Base-by-base conservation (phyloP, 1,140 invertebrate species). In the Holotrichia oblita region DNA sequence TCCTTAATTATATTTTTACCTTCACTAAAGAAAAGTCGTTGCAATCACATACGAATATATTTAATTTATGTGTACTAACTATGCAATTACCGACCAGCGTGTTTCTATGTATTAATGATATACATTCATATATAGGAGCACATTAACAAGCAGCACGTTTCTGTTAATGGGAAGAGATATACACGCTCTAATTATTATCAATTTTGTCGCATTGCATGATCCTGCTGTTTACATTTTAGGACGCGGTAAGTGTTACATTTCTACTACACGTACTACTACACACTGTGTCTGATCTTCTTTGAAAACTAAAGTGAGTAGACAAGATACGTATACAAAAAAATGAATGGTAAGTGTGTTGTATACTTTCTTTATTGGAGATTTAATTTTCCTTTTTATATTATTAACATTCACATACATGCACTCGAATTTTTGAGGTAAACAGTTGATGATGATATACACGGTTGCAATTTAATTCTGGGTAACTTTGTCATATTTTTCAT, bases 171-270 rank as follows among this genome's bases (percentile, higher is more conserved):
- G 27, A 4, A 34, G 27, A 34, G 27, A 34, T 34, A 34, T 34
- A 34, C 27, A 34, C 27, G 27, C 27, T 34, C 27, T 34, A 34
- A 34, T 34, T 34, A 34, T 69, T 69, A 69, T 69, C 61, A 69
- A 17, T 27, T 17, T 69, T 69, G 61, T 75, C 61, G 74, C 17
- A 83, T 77, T 84, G 84, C 83, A 85, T 84, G 84, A 84, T 79
- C 79, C 78, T 86, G 81, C 84, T 83, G 83, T 85, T 85, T 85
- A 82, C 81, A 83, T 87, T 87, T 82, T 87, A 88, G 87, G 87
- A 88, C 83, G 86, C 86, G 87, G 87, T 88, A 88, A 88, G 87
- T 88, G 86, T 84, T 79, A 72, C 77, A 79, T 77, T 42, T 74
- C 73, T 74, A 74, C 73, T 74, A 17, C 61, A 69, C 20, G 61